Evolutionary conservation across 2,113 vertebrate genomes (phyloP).

Genomic region (Bubalus kerabau): DNA sequence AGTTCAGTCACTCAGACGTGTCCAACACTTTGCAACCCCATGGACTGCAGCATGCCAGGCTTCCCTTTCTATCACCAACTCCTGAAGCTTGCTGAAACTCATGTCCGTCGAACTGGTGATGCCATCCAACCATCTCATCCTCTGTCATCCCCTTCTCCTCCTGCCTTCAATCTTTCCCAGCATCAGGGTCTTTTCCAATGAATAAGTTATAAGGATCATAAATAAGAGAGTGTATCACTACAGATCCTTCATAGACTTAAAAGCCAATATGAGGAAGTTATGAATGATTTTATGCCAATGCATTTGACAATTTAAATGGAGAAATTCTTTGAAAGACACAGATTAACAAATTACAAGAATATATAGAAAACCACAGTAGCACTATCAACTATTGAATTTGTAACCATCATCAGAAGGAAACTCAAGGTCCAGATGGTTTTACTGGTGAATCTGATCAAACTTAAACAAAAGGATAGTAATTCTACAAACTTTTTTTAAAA

Average conservation of each 20-base stretch:
- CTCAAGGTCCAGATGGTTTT: neutral
- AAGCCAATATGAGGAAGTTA: neutral
- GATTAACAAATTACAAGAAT: neutral
- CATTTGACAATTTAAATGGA: neutral
- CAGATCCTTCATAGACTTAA: neutral
- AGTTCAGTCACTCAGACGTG: neutral
- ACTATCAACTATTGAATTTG: neutral
- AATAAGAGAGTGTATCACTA: neutral
- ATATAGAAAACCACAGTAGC: neutral
- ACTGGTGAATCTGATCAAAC: neutral
- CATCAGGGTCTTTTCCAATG: neutral
- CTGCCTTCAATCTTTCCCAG: neutral
- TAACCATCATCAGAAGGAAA: neutral
- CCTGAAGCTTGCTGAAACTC: neutral
- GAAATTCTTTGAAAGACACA: neutral
- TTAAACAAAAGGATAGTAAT: neutral
- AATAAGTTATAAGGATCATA: neutral
- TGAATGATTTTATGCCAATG: neutral
- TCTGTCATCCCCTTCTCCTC: neutral
- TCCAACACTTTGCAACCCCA: neutral
- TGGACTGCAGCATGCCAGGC: neutral
- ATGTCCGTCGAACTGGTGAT: neutral
- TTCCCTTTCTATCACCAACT: neutral
- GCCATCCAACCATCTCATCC: neutral
- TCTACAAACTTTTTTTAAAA: neutral